phyloP scores from a whole-genome alignment of 2,113 vertebrate species.

The Mus spicilegus region DNA sequence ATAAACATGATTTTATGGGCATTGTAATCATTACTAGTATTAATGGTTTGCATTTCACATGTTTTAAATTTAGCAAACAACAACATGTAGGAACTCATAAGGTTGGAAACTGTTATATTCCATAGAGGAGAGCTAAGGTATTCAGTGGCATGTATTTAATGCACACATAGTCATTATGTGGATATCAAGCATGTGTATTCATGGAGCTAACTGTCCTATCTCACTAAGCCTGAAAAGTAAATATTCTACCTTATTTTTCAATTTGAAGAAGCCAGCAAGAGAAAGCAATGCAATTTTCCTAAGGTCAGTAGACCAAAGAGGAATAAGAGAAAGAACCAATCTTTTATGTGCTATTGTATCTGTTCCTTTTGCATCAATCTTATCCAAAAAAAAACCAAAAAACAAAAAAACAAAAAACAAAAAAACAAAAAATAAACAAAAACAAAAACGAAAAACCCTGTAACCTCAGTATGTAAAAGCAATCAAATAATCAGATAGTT shows the following conservation, averaged over 20 bases:
- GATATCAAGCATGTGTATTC: rapidly evolving
- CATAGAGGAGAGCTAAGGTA: background rate
- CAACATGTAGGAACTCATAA: background rate
- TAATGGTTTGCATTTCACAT: background rate
- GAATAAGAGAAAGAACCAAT: background rate
- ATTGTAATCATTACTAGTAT: background rate
- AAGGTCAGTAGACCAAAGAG: background rate
- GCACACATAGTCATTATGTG: background rate
- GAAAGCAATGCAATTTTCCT: background rate
- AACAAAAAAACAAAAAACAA: no score
- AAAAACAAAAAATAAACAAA: background rate
- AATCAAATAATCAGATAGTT: background rate
- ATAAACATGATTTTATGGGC: background rate
- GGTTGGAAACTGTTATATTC: background rate
- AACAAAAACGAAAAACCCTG: no score
- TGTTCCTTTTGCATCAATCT: background rate
- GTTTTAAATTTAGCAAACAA: background rate
- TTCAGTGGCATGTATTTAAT: background rate
- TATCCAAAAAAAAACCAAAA: background rate
- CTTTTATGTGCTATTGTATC: background rate
- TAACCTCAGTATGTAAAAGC: background rate
- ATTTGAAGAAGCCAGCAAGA: background rate
- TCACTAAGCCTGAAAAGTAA: background rate
- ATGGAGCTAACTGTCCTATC: background rate
- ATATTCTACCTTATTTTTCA: background rate